These are phyloP conservation scores for Sinonovacula constricta DNA, from an alignment of 1,140 invertebrate genomes.

Conservation along the genomic window DNA sequence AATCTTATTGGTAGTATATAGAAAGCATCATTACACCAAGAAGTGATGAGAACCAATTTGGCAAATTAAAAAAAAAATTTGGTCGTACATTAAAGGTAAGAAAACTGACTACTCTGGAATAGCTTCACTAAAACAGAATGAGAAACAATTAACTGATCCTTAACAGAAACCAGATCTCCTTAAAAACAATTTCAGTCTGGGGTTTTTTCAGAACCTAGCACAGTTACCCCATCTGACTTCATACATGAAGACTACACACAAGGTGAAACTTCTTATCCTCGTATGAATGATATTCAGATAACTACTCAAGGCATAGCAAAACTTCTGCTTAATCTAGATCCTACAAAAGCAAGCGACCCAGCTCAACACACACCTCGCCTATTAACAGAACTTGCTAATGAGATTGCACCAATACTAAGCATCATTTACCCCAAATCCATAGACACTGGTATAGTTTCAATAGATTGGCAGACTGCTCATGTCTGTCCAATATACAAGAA, in stretches of 20 bases:
- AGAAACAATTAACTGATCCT: not conserved
- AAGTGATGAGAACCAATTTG: slow-evolving; percentile 2
- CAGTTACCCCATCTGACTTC: too few species aligned
- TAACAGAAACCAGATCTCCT: slow-evolving; percentile 31
- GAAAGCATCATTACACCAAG: slow-evolving; percentile 32
- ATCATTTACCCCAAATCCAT: not conserved
- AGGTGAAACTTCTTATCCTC: too few species aligned
- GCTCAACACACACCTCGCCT: too few species aligned
- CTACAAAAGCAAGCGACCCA: too few species aligned
- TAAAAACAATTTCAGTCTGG: slow-evolving; percentile 39
- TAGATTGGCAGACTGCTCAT: slow-evolving; percentile 8
- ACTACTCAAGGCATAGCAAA: too few species aligned
- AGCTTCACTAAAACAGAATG: slow-evolving; percentile 6
- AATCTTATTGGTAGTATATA: slow-evolving; percentile 45
- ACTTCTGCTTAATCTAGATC: too few species aligned
- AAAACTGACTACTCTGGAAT: slow-evolving; percentile 15
- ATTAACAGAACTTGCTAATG: not conserved
- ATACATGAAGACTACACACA: too few species aligned
- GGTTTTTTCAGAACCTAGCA: too few species aligned
- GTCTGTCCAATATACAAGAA: slow-evolving; percentile 15
- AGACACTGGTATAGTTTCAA: not conserved
- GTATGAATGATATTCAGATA: too few species aligned
- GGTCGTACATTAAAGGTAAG: slow-evolving; percentile 53
- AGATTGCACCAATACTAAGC: slow-evolving; percentile 8
- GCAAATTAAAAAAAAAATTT: slow-evolving; percentile 29